Conservation (phyloP, 2,888 invertebrate genomes). For the Calliphora vomitoria region DNA sequence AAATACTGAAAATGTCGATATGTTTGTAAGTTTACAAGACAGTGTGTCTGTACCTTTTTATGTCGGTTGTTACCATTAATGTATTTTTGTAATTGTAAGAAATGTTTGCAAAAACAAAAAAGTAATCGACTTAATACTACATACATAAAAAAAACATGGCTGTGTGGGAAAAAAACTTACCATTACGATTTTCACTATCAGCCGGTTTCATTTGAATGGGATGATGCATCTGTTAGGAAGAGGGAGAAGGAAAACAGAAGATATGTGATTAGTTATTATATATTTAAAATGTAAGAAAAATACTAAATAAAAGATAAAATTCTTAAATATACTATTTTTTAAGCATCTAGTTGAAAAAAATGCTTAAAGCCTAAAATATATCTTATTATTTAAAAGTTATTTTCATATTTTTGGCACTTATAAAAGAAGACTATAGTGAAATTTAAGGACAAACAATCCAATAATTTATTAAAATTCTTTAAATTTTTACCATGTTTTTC, state of each 20-base stretch:
- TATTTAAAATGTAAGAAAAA: not conserved
- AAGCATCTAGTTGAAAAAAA: too few relatives aligned
- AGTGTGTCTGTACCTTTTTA: slow-evolving; percentile 6
- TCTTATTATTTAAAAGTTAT: too few relatives aligned
- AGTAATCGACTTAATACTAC: not conserved
- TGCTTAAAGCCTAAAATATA: too few relatives aligned
- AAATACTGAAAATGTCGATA: not conserved
- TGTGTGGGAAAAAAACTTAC: slow-evolving; percentile 87
- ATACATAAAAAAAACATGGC: too few relatives aligned
- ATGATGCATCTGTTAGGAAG: slow-evolving; percentile 97
- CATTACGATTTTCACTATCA: slow-evolving; percentile 99
- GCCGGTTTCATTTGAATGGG: slow-evolving; percentile 99
- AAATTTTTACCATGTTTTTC: not conserved
- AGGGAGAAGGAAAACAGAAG: slow-evolving; percentile 59
- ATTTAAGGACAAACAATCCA: too few relatives aligned
- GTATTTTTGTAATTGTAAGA: slow-evolving; percentile 1
- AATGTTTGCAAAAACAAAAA: not conserved
- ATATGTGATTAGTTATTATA: slow-evolving; percentile 33
- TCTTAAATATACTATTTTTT: too few relatives aligned
- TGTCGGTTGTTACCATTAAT: slow-evolving; percentile 30
- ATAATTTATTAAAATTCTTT: too few relatives aligned
- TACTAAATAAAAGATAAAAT: too few relatives aligned
- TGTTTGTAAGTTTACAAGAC: not conserved
- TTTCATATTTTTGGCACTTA: too few relatives aligned
- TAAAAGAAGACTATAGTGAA: too few relatives aligned